phyloP scores from a whole-genome alignment of 1,140 invertebrate species.

The Drosophila bifasciata region DNA sequence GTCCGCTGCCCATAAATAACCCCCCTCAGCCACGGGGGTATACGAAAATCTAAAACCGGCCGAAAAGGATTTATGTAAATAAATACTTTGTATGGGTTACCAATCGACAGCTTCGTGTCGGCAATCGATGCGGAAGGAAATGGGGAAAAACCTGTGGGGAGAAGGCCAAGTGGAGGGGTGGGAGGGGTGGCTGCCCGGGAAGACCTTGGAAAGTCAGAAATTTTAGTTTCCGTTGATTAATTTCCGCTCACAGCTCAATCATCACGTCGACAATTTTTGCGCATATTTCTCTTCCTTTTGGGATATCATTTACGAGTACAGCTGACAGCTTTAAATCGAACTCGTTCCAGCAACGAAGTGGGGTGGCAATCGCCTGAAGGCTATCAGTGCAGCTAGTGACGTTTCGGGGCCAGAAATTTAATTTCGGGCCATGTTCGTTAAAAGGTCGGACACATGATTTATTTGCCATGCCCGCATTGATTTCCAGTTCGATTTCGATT shows the following conservation, averaged over 20 bases:
- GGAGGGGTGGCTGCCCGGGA: background rate
- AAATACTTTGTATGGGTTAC: slow-evolving; percentile 31
- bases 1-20: slow-evolving; percentile 62
- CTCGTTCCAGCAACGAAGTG: slow-evolving; percentile 22
- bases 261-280: slow-evolving; percentile 56
- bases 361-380: slow-evolving; percentile 18
- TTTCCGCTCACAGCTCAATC: slow-evolving; percentile 78
- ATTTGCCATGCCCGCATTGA: slow-evolving; percentile 68
- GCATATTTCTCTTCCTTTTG: slow-evolving; percentile 56
- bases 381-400: slow-evolving; percentile 54
- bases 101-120: slow-evolving; percentile 2
- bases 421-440: slow-evolving; percentile 62
- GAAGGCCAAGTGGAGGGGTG: background rate
- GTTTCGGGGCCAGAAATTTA: slow-evolving; percentile 45
- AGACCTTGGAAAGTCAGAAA: slow-evolving; percentile 23
- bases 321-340: slow-evolving; percentile 34
- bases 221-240: slow-evolving; percentile 80
- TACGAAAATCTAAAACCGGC: slow-evolving; percentile 11
- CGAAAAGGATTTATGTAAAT: slow-evolving; percentile 61
- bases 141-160: slow-evolving; percentile 12
- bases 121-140: slow-evolving; percentile 35
- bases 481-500: slow-evolving; percentile 52
- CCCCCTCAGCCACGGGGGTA: slow-evolving; percentile 18
- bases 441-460: slow-evolving; percentile 70
- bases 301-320: slow-evolving; percentile 24